Evolutionary conservation across 2,888 invertebrate species (phyloP).

Genomic region (Cinara cedri): DNA sequence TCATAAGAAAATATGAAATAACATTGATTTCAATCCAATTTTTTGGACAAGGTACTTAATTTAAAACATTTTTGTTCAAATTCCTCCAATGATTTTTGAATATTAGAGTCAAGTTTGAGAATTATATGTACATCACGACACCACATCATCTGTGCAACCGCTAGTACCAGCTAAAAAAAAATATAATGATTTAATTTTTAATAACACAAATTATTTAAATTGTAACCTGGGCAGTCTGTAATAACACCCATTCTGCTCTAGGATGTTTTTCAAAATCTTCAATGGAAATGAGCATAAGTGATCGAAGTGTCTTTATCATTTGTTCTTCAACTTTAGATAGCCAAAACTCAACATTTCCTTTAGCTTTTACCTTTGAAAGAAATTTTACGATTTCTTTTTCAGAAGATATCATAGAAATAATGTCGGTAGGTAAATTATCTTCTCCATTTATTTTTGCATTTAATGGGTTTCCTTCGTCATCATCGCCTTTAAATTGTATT

Average conservation of each 20-base stretch:
- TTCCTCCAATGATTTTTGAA: slow-evolving; percentile 60
- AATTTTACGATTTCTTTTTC: slow-evolving; percentile 82
- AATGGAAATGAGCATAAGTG: slow-evolving; percentile 77
- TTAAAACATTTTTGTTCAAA: slow-evolving; percentile 62
- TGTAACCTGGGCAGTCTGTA: slow-evolving; percentile 75
- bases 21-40: neutral
- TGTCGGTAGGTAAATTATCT: slow-evolving; percentile 68
- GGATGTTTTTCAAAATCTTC: slow-evolving; percentile 71
- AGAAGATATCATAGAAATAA: slow-evolving; percentile 86
- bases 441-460: slow-evolving; percentile 73
- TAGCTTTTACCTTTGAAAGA: slow-evolving; percentile 79
- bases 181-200: slow-evolving; percentile 12
- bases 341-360: slow-evolving; percentile 97
- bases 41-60: slow-evolving; percentile 60
- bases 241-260: slow-evolving; percentile 76
- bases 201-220: slow-evolving; percentile 6
- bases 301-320: slow-evolving; percentile 81
- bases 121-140: slow-evolving; percentile 78
- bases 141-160: slow-evolving; percentile 93
- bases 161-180: slow-evolving; percentile 72
- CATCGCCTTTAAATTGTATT: slow-evolving; percentile 81
- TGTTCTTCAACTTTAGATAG: slow-evolving; percentile 87
- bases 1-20: neutral
- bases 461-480: slow-evolving; percentile 66
- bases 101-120: slow-evolving; percentile 68